A percentile compares a stretch with the other conserved stretches of the same genome.
Conservation (phyloP, 2,113 vertebrate genomes). For the Cnemophilus loriae region DNA sequence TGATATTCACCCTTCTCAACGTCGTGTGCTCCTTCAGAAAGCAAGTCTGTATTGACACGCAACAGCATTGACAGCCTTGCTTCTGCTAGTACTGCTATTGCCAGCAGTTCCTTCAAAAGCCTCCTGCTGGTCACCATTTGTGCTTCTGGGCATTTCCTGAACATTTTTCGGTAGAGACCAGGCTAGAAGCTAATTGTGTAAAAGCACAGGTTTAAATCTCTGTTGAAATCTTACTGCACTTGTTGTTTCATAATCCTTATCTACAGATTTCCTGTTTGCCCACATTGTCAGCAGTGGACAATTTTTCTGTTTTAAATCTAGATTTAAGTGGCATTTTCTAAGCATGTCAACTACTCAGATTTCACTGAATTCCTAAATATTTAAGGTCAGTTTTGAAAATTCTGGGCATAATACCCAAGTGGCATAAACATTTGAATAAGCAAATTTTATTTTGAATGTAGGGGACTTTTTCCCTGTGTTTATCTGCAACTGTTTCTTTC, state of each 20-base stretch:
- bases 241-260: slow-evolving; percentile 29
- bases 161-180: not conserved
- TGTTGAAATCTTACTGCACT: not conserved
- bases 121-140: not conserved
- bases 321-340: not conserved
- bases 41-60: not conserved
- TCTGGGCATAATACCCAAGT: not conserved
- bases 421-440: not conserved
- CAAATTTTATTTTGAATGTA: not conserved
- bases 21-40: not conserved
- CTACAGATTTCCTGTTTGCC: slow-evolving; percentile 32
- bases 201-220: not conserved
- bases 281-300: not conserved
- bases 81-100: not conserved
- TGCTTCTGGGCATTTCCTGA: not conserved
- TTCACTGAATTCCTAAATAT: not conserved
- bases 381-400: not conserved
- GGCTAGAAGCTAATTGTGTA: not conserved
- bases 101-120: not conserved
- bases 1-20: not conserved
- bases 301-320: not conserved
- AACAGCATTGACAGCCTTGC: too few species aligned
- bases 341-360: not conserved
- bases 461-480: not conserved
- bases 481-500: not conserved